These are phyloP conservation scores for Scarus forsteni DNA, from an alignment of 2,797 vertebrate genomes.

Conservation along the genomic window DNA sequence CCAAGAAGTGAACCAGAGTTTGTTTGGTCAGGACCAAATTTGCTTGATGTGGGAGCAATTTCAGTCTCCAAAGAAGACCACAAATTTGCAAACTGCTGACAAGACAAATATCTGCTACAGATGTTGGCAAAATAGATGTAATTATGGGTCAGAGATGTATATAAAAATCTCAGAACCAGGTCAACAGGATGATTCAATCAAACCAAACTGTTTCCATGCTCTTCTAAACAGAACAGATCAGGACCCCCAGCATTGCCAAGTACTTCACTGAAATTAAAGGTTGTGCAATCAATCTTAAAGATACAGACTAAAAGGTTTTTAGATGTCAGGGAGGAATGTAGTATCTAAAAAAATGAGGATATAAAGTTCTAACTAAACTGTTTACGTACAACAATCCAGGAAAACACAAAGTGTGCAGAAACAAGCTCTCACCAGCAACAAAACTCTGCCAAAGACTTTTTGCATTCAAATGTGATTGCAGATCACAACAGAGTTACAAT, in stretches of 20 bases:
- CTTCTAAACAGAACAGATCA: neutral
- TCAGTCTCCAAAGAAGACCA: too few relatives aligned
- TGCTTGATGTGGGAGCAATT: too few relatives aligned
- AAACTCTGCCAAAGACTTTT: neutral
- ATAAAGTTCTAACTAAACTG: neutral
- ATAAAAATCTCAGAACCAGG: constrained; percentile 3
- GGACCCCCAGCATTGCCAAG: constrained; percentile 7
- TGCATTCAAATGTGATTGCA: constrained; percentile 3
- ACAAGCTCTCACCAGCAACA: neutral
- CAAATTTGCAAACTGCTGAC: too few relatives aligned
- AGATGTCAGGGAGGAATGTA: constrained; percentile 12
- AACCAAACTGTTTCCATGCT: constrained; percentile 48
- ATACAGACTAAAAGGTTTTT: constrained; percentile 28
- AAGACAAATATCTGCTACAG: too few relatives aligned
- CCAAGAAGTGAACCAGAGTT: too few relatives aligned
- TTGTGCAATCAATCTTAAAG: constrained; percentile 51
- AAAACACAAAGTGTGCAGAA: neutral
- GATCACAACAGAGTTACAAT: neutral
- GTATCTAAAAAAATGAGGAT: constrained; percentile 2
- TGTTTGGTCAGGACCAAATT: too few relatives aligned
- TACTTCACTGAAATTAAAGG: constrained; percentile 18
- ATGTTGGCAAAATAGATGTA: too few relatives aligned
- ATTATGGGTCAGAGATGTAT: too few relatives aligned
- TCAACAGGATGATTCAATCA: constrained; percentile 33
- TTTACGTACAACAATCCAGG: constrained; percentile 6